phyloP scores from a whole-genome alignment of 35 echinoderm and acorn worm species.

The Amphiura filiformis region DNA sequence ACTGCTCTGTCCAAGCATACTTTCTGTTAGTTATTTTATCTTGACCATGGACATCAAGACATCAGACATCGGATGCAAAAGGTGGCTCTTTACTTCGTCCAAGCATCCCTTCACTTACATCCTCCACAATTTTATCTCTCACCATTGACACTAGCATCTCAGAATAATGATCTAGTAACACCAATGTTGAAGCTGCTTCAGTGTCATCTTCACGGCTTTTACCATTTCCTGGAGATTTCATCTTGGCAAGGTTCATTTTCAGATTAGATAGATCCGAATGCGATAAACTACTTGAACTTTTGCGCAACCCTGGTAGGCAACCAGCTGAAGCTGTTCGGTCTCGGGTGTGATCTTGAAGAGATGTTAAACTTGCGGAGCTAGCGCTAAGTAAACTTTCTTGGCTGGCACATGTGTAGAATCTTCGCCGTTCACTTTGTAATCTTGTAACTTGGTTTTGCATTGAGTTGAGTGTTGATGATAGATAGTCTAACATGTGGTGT shows the following conservation, averaged over 20 bases:
- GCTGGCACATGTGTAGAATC: not conserved
- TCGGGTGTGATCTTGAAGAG: not conserved
- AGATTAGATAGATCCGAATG: not conserved
- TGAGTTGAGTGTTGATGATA: not conserved
- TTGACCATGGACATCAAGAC: too few relatives aligned
- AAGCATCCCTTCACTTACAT: not conserved
- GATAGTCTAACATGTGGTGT: not conserved
- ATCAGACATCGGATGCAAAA: too few relatives aligned
- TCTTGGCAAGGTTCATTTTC: conserved; percentile 8
- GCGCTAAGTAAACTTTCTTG: not conserved
- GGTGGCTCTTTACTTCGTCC: too few relatives aligned
- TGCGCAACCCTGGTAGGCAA: not conserved
- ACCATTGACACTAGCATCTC: conserved; percentile 36
- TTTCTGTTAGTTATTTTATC: too few relatives aligned
- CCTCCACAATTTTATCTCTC: conserved; percentile 36
- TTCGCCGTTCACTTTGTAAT: not conserved
- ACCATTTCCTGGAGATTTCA: conserved; percentile 6
- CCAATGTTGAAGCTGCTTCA: conserved; percentile 27
- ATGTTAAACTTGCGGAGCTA: not conserved
- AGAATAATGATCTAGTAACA: conserved; percentile 47
- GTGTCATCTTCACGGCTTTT: not conserved
- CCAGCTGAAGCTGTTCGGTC: not conserved
- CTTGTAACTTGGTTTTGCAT: not conserved
- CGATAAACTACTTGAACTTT: not conserved
- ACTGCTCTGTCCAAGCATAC: too few relatives aligned